Percentiles rank a stretch among this genome's conserved stretches.
Conservation (phyloP, 2,888 invertebrate species). For the Ornithoptera alexandrae region DNA sequence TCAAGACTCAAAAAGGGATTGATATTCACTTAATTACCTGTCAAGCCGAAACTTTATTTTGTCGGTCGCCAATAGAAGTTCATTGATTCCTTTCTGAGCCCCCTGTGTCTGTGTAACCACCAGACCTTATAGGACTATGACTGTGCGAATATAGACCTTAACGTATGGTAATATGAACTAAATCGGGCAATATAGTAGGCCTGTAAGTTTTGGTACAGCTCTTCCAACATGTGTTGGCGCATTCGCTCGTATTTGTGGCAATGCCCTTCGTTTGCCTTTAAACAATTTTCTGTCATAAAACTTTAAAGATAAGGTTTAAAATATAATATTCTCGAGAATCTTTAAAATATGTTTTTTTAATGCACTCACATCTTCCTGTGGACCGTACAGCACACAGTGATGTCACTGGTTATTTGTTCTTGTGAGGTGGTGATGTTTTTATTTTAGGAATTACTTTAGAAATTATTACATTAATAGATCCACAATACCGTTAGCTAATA, state of each 20-base stretch:
- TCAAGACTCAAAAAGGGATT: slow-evolving; percentile 50
- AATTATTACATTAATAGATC: neutral
- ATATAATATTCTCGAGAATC: neutral
- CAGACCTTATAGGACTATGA: neutral
- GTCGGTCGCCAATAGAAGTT: slow-evolving; percentile 70
- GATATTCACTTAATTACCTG: slow-evolving; percentile 78
- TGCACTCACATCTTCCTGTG: slow-evolving; percentile 27
- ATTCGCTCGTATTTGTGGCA: slow-evolving; percentile 28
- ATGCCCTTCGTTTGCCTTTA: slow-evolving; percentile 9
- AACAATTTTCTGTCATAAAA: neutral
- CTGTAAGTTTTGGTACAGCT: slow-evolving; percentile 16
- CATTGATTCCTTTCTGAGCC: slow-evolving; percentile 77
- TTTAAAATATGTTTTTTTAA: slow-evolving; percentile 28
- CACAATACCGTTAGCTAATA: neutral
- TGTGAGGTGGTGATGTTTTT: slow-evolving; percentile 5
- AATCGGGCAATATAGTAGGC: neutral
- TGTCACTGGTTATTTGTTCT: slow-evolving; percentile 18
- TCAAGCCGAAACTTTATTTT: slow-evolving; percentile 73
- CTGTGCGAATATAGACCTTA: slow-evolving; percentile 1
- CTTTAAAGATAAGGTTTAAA: neutral
- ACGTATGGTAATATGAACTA: neutral
- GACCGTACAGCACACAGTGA: slow-evolving; percentile 20
- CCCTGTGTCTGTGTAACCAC: slow-evolving; percentile 41
- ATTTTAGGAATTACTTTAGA: slow-evolving; percentile 4
- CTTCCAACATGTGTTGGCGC: slow-evolving; percentile 26